Conservation (phyloP, 2,888 invertebrate species). For the Drosophila picticornis region DNA sequence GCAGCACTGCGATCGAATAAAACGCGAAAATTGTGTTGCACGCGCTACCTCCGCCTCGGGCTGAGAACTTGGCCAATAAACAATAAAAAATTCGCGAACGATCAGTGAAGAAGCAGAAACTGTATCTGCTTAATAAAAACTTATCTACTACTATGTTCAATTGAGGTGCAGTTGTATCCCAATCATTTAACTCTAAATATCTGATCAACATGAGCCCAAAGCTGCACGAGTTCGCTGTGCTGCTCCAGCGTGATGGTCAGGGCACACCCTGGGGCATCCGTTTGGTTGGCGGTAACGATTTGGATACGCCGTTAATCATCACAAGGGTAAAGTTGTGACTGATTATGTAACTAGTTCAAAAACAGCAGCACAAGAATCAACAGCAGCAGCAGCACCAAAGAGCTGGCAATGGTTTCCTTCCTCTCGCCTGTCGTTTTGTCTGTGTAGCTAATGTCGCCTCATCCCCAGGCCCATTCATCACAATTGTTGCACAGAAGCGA, state of each 20-base stretch:
- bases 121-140: constrained; percentile 12
- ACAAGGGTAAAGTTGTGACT: constrained; percentile 89
- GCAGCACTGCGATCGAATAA: constrained; percentile 85
- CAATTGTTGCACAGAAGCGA: constrained; percentile 46
- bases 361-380: constrained; percentile 7
- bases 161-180: constrained; percentile 17
- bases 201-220: constrained; percentile 85
- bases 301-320: constrained; percentile 94
- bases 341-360: constrained; percentile 63
- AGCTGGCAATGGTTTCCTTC: constrained; percentile 42
- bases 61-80: constrained; percentile 54
- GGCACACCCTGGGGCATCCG: constrained; percentile 94
- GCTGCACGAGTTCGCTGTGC: constrained; percentile 91
- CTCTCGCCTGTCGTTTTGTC: constrained; percentile 53
- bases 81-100: constrained; percentile 50
- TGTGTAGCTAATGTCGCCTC: constrained; percentile 52
- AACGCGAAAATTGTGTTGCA: constrained; percentile 81
- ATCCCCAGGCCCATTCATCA: constrained; percentile 59
- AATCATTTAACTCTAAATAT: constrained; percentile 5
- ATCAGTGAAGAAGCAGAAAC: constrained; percentile 21
- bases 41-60: constrained; percentile 63
- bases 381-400: constrained; percentile 28
- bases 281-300: constrained; percentile 94
- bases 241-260: constrained; percentile 89
- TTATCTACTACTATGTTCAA: constrained; percentile 40